Evolutionary conservation across 2,113 vertebrate species (phyloP), one percentile per base, ranked within the genome.

Genomic region (Notechis scutatus): DNA sequence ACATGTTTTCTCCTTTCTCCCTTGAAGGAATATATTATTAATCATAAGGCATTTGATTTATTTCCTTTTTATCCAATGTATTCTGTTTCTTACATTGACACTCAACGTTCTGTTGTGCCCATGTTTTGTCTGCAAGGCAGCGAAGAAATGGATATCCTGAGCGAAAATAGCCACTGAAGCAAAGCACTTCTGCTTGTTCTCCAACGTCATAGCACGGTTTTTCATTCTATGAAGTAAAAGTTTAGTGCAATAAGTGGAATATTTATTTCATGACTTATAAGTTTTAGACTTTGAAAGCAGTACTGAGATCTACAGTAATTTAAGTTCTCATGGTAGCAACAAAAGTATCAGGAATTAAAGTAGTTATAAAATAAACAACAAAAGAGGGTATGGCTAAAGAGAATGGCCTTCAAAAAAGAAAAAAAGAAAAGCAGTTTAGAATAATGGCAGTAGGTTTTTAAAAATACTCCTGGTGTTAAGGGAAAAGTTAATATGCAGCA

Each of bases 101-200:
- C 34, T 94, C 92, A 88, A 98, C 95, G 0, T 21, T 93, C 0
- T 97, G 95, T 29, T 90, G 93, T 45, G 93, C 97, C 98, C 98
- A 99, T 1, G 97, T 98, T 10, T 98, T 97, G 29, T 98, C 98
- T 39, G 98, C 97, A 55, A 97, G 96, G 94, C 98, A 99, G 93
- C 96, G 96, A 86, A 98, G 96, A 95, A 95, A 98, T 94, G 98
- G 98, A 93, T 97, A 98, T 20, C 98, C 98, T 0, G 97, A 95
- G 89, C 97, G 57, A 20, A 97, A 95, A 94, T 97, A 98, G 6
- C 98, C 98, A 64, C 97, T 97, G 56, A 97, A 96, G 94, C 98
- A 99, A 34, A 95, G 69, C 29, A 99, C 97, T 97, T 98, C 98
- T 74, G 98, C 97, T 29, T 98, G 97, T 93, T 99, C 98, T 18